phyloP scores from a whole-genome alignment of 2,888 invertebrate genomes.

The Lordiphosa andalusiaca region DNA sequence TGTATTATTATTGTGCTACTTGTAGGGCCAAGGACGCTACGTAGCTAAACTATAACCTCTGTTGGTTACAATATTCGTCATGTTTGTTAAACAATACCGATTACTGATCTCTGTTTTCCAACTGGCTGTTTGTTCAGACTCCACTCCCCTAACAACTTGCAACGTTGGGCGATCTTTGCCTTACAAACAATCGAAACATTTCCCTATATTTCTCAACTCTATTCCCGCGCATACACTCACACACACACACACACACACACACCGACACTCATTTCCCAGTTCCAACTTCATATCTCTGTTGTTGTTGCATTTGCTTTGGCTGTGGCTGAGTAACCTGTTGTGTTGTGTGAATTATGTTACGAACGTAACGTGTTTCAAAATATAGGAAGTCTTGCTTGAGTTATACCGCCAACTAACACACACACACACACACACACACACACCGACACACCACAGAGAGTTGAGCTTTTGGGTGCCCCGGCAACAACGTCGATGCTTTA shows the following conservation, averaged over 20 bases:
- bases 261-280: conserved; percentile 12
- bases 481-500: conserved; percentile 35
- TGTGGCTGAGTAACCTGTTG: conserved; percentile 59
- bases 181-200: conserved; percentile 19
- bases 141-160: conserved; percentile 9
- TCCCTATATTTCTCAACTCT: conserved; percentile 38
- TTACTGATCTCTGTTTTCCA: conserved; percentile 25
- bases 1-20: too few species aligned
- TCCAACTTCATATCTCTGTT: conserved; percentile 9
- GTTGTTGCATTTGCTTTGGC: conserved; percentile 29
- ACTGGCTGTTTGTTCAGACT: conserved; percentile 27
- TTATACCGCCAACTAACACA: conserved; percentile 55
- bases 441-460: background rate
- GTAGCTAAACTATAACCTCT: too few species aligned
- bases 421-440: conserved; percentile 6
- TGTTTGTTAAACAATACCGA: too few species aligned
- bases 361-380: conserved; percentile 80
- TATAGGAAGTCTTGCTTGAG: conserved; percentile 79
- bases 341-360: conserved; percentile 79
- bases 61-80: too few species aligned
- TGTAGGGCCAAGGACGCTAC: too few species aligned
- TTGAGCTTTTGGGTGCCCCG: conserved; percentile 37
- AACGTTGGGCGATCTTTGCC: too few species aligned
- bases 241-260: conserved; percentile 4
- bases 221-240: conserved; percentile 19